Conservation (phyloP, 2,113 vertebrate species). For the Plectropomus leopardus region DNA sequence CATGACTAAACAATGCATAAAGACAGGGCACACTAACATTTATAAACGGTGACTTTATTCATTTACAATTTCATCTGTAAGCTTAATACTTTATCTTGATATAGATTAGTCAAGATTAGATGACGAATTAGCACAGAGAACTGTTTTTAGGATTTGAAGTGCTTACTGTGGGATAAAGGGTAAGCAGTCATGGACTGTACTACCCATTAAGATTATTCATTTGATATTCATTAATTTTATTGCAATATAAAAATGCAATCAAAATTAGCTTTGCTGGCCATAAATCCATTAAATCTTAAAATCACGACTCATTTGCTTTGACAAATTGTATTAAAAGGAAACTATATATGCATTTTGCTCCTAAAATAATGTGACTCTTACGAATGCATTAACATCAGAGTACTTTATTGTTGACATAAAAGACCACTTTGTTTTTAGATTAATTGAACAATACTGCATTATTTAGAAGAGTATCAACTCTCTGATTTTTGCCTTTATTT, state of each 20-base stretch:
- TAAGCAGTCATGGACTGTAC: neutral
- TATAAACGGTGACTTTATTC: slow-evolving; percentile 60
- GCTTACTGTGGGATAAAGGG: neutral
- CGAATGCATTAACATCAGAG: neutral
- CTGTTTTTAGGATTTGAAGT: neutral
- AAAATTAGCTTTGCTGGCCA: neutral
- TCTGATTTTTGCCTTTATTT: neutral
- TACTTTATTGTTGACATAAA: neutral
- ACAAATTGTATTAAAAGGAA: slow-evolving; percentile 2
- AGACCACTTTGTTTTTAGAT: neutral
- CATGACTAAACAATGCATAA: slow-evolving; percentile 71
- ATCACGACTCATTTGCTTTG: neutral
- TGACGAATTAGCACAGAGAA: slow-evolving; percentile 9
- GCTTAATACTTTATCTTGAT: slow-evolving; percentile 19
- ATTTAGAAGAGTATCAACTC: neutral
- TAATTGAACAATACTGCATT: neutral
- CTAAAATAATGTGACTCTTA: neutral
- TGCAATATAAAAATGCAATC: neutral
- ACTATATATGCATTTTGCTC: neutral
- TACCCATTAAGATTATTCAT: neutral
- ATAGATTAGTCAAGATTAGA: slow-evolving; percentile 31
- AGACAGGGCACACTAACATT: slow-evolving; percentile 42
- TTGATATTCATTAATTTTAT: neutral
- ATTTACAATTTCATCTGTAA: slow-evolving; percentile 31
- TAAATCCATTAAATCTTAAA: slow-evolving; percentile 1